Percentiles rank a stretch among this genome's conserved stretches.
These are phyloP conservation scores for Lepus timidus DNA, from an alignment of 2,113 vertebrate species.

Conservation along the genomic window DNA sequence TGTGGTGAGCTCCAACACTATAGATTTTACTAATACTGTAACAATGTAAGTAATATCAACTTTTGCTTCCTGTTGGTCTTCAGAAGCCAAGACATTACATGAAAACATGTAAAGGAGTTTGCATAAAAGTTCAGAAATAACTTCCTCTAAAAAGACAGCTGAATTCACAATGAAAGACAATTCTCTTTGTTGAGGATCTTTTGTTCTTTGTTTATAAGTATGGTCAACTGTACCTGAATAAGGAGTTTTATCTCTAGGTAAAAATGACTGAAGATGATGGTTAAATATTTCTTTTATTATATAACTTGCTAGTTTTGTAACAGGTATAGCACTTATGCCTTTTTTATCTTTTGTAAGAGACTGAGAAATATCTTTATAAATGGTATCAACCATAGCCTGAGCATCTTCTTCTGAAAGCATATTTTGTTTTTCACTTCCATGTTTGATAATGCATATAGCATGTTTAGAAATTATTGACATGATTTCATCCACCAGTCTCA, in stretches of 20 bases:
- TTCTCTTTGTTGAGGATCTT: slow-evolving; percentile 49
- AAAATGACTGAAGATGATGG: slow-evolving; percentile 62
- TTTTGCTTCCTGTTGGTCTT: slow-evolving; percentile 37
- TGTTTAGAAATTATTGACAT: slow-evolving; percentile 63
- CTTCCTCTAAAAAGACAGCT: slow-evolving; percentile 57
- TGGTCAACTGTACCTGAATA: neutral
- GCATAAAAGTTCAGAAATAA: slow-evolving; percentile 68
- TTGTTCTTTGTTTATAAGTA: slow-evolving; percentile 10
- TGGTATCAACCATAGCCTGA: slow-evolving; percentile 48
- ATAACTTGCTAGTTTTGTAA: slow-evolving; percentile 57
- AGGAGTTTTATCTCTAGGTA: slow-evolving; percentile 41
- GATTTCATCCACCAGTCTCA: slow-evolving; percentile 22
- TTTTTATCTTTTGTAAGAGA: slow-evolving; percentile 42
- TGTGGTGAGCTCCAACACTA: slow-evolving; percentile 41
- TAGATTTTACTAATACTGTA: slow-evolving; percentile 59
- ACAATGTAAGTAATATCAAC: slow-evolving; percentile 38
- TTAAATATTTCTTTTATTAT: slow-evolving; percentile 67
- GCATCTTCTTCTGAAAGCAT: slow-evolving; percentile 25
- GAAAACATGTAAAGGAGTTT: slow-evolving; percentile 56
- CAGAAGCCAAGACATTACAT: neutral
- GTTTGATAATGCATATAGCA: slow-evolving; percentile 49
- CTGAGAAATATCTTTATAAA: slow-evolving; percentile 41
- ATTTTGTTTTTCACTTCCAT: slow-evolving; percentile 46
- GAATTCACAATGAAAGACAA: slow-evolving; percentile 64
- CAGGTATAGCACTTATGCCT: neutral